Conservation (phyloP, 2,797 vertebrate genomes). For the Gorsachius magnificus region DNA sequence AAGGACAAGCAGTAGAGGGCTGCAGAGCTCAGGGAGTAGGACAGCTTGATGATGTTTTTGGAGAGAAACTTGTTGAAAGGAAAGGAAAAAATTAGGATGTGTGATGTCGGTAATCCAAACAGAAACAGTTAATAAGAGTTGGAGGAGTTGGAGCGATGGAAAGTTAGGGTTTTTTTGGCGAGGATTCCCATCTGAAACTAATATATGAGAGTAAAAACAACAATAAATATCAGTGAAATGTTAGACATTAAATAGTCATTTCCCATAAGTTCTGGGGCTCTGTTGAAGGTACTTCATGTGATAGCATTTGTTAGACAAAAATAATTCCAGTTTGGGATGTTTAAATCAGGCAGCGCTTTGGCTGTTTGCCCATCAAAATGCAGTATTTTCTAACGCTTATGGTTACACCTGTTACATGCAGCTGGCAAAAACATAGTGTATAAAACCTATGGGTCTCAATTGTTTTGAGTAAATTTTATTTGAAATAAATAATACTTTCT, state of each 20-base stretch:
- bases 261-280: neutral
- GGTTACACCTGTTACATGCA: slow-evolving; percentile 16
- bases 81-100: neutral
- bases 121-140: neutral
- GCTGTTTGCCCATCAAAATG: neutral
- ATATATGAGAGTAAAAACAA: neutral
- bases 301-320: neutral
- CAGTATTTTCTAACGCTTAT: neutral
- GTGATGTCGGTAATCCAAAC: neutral
- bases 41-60: neutral
- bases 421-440: neutral
- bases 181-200: neutral
- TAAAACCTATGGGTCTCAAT: neutral
- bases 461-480: neutral
- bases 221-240: neutral
- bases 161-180: neutral
- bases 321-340: neutral
- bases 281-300: neutral
- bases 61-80: neutral
- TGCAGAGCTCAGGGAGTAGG: neutral
- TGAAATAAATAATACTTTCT: neutral
- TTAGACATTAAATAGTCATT: neutral
- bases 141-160: neutral
- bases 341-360: neutral
- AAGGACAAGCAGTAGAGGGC: neutral